These are phyloP conservation scores for Mycalesis mineus DNA, from an alignment of 2,888 invertebrate species.

Conservation along the genomic window DNA sequence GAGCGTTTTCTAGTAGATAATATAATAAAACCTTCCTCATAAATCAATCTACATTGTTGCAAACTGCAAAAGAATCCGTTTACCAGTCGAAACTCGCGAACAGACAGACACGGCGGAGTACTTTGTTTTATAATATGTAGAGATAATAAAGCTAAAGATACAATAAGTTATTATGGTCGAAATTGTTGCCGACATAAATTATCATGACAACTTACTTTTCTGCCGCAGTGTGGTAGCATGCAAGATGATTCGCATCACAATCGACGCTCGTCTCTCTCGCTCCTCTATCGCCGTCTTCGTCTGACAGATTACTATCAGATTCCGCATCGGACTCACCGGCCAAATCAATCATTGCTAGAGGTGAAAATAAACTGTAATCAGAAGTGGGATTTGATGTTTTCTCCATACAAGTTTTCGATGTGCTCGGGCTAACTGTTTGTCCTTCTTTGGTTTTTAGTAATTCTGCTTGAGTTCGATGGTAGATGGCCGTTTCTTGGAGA, in stretches of 20 bases:
- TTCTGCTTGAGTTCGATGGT: constrained; percentile 49
- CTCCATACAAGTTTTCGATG: not conserved
- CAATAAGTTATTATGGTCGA: no score
- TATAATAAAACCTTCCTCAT: no score
- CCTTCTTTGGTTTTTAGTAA: constrained; percentile 32
- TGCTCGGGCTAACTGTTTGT: constrained; percentile 10
- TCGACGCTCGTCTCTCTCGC: constrained; percentile 30
- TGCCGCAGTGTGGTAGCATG: constrained; percentile 54
- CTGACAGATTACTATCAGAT: constrained; percentile 28
- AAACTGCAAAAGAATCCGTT: no score
- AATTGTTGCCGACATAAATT: no score
- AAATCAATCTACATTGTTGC: no score
- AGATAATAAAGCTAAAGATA: no score
- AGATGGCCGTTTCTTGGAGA: constrained; percentile 48
- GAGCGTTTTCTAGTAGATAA: no score
- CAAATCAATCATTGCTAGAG: constrained; percentile 49
- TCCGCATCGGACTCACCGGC: constrained; percentile 42
- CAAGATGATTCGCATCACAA: constrained; percentile 38
- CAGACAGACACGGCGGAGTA: no score
- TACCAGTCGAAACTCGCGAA: no score
- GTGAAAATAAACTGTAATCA: constrained; percentile 42
- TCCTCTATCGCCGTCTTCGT: constrained; percentile 30
- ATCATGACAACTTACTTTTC: constrained; percentile 42
- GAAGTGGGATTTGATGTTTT: constrained; percentile 11
- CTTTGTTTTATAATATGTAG: no score